Conservation (phyloP, 1,140 invertebrate genomes). For the Neuroterus valhalla region DNA sequence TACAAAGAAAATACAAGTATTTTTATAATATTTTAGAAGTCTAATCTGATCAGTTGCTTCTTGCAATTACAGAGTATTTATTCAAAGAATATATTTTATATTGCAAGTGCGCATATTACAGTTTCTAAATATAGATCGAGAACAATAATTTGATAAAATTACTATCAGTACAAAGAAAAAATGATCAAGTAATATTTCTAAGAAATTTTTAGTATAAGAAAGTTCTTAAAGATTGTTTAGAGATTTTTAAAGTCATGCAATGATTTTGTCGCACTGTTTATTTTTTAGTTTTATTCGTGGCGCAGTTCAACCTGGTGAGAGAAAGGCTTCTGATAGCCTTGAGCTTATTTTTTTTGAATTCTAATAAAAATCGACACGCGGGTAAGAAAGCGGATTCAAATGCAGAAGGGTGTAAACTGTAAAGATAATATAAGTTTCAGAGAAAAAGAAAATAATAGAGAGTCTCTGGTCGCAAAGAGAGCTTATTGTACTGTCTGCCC, state of each 20-base stretch:
- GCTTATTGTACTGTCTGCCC: constrained; percentile 22
- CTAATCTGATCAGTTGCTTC: constrained; percentile 6
- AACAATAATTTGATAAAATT: constrained; percentile 6
- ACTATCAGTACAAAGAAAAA: not conserved
- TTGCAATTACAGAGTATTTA: constrained; percentile 16
- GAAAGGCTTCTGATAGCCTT: constrained; percentile 23
- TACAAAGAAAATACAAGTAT: constrained; percentile 8
- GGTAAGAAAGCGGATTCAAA: constrained; percentile 6
- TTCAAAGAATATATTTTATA: constrained; percentile 8
- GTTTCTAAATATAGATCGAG: not conserved
- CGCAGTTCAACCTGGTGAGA: constrained; percentile 6
- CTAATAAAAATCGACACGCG: constrained; percentile 23
- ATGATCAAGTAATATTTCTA: constrained; percentile 19
- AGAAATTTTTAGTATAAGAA: not conserved
- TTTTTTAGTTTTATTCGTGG: constrained; percentile 9
- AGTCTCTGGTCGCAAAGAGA: constrained; percentile 12
- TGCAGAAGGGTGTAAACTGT: not conserved
- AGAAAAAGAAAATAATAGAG: not conserved
- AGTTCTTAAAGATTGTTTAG: not conserved
- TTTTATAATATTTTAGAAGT: constrained; percentile 26
- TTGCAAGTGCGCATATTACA: not conserved
- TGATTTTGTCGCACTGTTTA: not conserved
- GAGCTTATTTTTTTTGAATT: constrained; percentile 27
- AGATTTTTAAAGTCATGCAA: too few relatives aligned
- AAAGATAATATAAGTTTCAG: not conserved